phyloP scores from a whole-genome alignment of 2,797 vertebrate species.

The Sebastes cheni region DNA sequence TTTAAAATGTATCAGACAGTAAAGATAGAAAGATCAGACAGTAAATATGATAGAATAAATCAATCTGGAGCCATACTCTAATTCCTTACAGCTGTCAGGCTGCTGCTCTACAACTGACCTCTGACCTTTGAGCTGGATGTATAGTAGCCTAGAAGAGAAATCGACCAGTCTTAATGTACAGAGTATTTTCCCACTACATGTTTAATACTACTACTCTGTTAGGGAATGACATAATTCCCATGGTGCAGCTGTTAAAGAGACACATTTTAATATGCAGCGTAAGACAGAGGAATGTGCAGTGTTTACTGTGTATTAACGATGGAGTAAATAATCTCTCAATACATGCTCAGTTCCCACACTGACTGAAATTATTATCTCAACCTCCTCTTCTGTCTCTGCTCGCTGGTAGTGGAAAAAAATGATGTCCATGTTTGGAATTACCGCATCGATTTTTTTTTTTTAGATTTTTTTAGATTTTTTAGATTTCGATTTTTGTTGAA shows the following conservation, averaged over 20 bases:
- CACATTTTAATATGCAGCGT: neutral
- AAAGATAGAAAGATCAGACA: neutral
- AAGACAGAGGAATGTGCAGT: neutral
- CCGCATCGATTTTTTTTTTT: neutral
- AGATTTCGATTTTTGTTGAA: neutral
- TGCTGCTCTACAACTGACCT: neutral
- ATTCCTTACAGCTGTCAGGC: neutral
- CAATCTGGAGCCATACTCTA: neutral
- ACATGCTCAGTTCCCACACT: constrained; percentile 9
- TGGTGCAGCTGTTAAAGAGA: neutral
- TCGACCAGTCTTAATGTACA: neutral
- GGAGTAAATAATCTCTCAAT: neutral
- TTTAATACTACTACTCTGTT: neutral
- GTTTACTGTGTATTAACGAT: neutral
- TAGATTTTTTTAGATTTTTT: neutral
- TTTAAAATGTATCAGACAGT: neutral
- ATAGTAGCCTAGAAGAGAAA: neutral
- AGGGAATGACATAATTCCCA: neutral
- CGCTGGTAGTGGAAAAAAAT: neutral
- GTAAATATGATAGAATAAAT: neutral
- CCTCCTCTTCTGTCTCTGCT: neutral
- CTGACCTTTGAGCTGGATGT: neutral
- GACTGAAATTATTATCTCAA: neutral
- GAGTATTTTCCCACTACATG: neutral
- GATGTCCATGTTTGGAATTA: no score